Evolutionary conservation across 2,888 invertebrate genomes (phyloP), one percentile per base, ranked within the genome.

Genomic region (Ennomos fuscantarius): DNA sequence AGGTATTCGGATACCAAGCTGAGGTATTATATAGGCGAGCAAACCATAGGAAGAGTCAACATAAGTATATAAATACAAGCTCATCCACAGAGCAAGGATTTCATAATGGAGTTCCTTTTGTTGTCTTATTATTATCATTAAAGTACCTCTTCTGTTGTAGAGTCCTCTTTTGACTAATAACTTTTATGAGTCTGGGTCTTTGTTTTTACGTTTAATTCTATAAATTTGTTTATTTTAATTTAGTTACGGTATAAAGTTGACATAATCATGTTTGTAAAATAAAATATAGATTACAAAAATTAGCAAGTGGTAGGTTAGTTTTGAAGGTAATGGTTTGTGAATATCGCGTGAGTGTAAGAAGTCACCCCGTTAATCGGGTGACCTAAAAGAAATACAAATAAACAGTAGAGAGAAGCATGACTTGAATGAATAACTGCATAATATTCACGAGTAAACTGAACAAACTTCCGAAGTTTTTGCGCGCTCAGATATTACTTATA

Each of bases 371-470:
- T 87, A 87, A 86, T 87, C 85, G 40, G 53, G 84, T 81, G 79
- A 75, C 81, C 77, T 77, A 76, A 78, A 79, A 77, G 78, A 78
- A 84, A 87, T 83, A 82, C 82, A 86, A 83, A 87, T 87, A 89
- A 88, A 89, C 87, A 87, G 76, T 70, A 68, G 65, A 66, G 69
- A 66, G 71, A 77, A 73, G 76, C 89, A 89, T 90, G 90, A 87
- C 86, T 78, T 47, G 87, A 89, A 89, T 89, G 78, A 81, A 84
- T 77, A 40, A 70, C 72, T 66, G 68, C 76, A 70, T 76, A 74
- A 82, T 77, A 76, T 79, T 79, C 74, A 71, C 72, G 66, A 43
- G 54, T 37, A 65, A 73, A 73, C 72, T 73, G 66, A 70, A 74
- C 74, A 70, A 74, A 71, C 72, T 65, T 74, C 57, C 64, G 77